phyloP scores from a whole-genome alignment of 2,888 invertebrate genomes.

The Drosophila rellima region DNA sequence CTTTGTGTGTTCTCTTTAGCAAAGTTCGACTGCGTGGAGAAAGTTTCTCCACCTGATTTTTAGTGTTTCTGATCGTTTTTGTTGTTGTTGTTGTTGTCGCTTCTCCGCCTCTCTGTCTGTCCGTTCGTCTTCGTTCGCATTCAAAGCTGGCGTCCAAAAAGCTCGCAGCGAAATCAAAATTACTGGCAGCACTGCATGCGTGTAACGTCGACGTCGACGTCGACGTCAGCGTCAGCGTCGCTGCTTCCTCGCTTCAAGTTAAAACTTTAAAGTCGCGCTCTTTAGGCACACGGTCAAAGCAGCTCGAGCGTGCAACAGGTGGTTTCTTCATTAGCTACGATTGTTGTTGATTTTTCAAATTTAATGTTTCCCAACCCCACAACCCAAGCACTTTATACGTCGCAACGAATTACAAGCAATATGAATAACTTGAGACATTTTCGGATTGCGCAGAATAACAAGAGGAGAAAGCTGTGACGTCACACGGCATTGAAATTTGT shows the following conservation, averaged over 20 bases:
- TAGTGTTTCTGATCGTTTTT: conserved; percentile 53
- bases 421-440: conserved; percentile 53
- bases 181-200: conserved; percentile 15
- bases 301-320: conserved; percentile 79
- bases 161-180: conserved; percentile 60
- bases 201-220: neutral
- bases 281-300: conserved; percentile 61
- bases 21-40: conserved; percentile 61
- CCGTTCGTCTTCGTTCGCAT: conserved; percentile 39
- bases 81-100: conserved; percentile 23
- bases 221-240: neutral
- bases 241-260: conserved; percentile 4
- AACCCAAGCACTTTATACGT: conserved; percentile 55
- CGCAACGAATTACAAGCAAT: conserved; percentile 36
- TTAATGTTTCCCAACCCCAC: conserved; percentile 36
- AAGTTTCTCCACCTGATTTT: conserved; percentile 70
- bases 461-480: conserved; percentile 73
- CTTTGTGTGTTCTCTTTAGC: conserved; percentile 62
- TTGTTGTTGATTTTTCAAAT: conserved; percentile 49
- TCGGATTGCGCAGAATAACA: conserved; percentile 69
- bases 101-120: conserved; percentile 28
- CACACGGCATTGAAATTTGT: conserved; percentile 25
- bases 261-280: conserved; percentile 27
- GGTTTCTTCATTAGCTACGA: conserved; percentile 27
- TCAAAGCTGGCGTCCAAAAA: conserved; percentile 55